These are phyloP conservation scores for Thysanoteuthis rhombus DNA, from an alignment of 2,888 invertebrate species.

Conservation along the genomic window DNA sequence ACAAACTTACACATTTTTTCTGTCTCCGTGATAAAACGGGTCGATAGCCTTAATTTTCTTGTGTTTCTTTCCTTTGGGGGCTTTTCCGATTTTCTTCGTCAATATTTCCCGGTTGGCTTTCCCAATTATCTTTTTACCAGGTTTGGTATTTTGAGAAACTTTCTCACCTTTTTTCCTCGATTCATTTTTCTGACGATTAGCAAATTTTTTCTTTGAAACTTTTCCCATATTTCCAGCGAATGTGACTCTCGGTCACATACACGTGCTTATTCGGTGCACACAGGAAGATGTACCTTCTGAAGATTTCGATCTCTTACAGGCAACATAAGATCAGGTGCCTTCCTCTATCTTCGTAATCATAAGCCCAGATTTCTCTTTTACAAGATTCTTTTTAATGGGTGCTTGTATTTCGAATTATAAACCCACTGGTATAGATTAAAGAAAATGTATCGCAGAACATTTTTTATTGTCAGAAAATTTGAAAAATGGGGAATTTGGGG, in stretches of 20 bases:
- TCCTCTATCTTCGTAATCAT: too few relatives aligned
- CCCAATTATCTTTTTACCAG: neutral
- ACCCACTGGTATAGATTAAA: too few relatives aligned
- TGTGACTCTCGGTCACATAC: neutral
- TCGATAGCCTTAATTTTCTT: neutral
- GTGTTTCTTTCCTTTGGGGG: neutral
- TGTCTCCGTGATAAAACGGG: neutral
- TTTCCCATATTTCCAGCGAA: neutral
- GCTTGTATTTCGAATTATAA: too few relatives aligned
- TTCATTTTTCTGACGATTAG: neutral
- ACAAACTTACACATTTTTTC: neutral
- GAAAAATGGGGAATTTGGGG: too few relatives aligned
- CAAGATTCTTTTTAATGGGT: too few relatives aligned
- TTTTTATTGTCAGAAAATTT: too few relatives aligned
- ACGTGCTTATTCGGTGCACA: neutral
- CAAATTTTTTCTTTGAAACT: neutral
- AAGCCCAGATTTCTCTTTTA: too few relatives aligned
- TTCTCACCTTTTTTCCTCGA: neutral
- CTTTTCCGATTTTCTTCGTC: neutral
- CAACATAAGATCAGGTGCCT: too few relatives aligned
- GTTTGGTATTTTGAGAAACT: neutral
- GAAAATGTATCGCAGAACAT: too few relatives aligned
- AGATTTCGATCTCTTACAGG: too few relatives aligned
- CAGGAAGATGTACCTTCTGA: neutral
- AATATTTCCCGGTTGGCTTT: neutral